Percentiles rank a stretch among this genome's conserved stretches.
Conservation (phyloP, 1,140 invertebrate genomes). For the Temnothorax longispinosus region DNA sequence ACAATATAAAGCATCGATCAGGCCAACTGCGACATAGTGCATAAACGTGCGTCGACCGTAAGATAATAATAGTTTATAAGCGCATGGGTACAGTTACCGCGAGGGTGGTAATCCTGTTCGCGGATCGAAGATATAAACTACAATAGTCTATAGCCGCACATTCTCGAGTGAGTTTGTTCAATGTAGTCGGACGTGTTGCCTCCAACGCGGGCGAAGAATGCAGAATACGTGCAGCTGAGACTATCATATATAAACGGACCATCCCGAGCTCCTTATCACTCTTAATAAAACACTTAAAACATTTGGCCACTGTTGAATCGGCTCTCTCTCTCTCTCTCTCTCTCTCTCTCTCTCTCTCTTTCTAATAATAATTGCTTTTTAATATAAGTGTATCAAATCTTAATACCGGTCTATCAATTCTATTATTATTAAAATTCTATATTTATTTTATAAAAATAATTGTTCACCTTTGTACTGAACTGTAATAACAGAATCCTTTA, state of each 20-base stretch:
- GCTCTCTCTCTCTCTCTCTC: background rate
- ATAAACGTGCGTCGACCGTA: constrained; percentile 56
- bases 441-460: background rate
- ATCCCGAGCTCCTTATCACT: constrained; percentile 5
- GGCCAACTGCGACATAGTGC: constrained; percentile 34
- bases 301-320: background rate
- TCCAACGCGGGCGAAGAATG: constrained; percentile 13
- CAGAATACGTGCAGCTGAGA: constrained; percentile 18
- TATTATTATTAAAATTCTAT: background rate
- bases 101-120: constrained; percentile 30
- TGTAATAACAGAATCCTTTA: background rate
- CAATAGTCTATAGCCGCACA: constrained; percentile 39
- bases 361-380: background rate
- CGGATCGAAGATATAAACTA: constrained; percentile 58
- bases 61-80: constrained; percentile 63
- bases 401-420: background rate
- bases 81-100: constrained; percentile 43
- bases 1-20: constrained; percentile 56
- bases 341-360: background rate
- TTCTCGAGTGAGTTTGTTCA: constrained; percentile 33
- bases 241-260: background rate
- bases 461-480: background rate
- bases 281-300: constrained; percentile 18
- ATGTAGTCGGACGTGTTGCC: constrained; percentile 27
- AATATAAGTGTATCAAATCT: background rate